Evolutionary conservation across 2,113 vertebrate species (phyloP).

Genomic region (Oxyruncus cristatus): DNA sequence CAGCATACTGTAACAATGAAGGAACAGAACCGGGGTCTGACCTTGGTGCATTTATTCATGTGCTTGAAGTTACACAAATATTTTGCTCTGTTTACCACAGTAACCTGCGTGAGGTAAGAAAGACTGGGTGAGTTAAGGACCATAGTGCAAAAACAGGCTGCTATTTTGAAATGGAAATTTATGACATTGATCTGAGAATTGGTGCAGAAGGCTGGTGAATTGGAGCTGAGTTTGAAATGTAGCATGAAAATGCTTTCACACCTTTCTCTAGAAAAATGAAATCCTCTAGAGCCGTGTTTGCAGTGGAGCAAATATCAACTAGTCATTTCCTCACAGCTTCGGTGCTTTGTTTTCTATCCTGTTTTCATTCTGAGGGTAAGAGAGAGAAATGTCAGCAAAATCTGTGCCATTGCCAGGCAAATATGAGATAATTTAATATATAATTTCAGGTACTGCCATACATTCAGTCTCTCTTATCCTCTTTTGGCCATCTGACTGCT

Average conservation of each 20-base stretch:
- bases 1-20: not conserved
- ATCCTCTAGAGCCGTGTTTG: not conserved
- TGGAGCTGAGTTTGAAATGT: slow-evolving; percentile 5
- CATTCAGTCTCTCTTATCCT: not conserved
- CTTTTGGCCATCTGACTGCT: not conserved
- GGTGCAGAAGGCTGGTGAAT: not conserved
- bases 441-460: not conserved
- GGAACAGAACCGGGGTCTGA: not conserved
- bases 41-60: not conserved
- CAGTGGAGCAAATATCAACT: not conserved
- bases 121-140: not conserved
- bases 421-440: not conserved
- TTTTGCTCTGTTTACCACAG: not conserved
- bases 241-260: slow-evolving; percentile 1
- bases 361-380: not conserved
- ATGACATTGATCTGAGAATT: slow-evolving; percentile 13
- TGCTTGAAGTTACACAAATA: not conserved
- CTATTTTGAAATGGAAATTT: slow-evolving; percentile 29
- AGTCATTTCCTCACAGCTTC: not conserved
- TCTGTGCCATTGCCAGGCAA: not conserved
- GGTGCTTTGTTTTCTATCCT: not conserved
- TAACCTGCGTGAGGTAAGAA: not conserved
- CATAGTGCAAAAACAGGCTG: not conserved
- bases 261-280: not conserved
- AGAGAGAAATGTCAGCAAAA: not conserved